Base-by-base conservation (phyloP, 2,113 vertebrate genomes). In the Deroptyus accipitrinus region DNA sequence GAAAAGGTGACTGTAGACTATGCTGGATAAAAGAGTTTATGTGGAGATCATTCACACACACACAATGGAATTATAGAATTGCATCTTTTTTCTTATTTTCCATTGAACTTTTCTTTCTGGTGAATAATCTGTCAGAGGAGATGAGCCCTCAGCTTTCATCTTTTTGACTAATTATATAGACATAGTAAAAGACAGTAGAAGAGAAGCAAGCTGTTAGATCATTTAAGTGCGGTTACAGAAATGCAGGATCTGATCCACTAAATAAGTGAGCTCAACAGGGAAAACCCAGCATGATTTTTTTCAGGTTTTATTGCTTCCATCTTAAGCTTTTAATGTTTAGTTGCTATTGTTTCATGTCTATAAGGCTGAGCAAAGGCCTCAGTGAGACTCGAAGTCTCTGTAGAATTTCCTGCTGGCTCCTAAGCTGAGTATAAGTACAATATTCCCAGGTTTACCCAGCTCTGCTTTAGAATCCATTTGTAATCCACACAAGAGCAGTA, bases 401-500 rank as follows among this genome's bases (percentile, higher is more conserved):
- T 62, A 91, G 95, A 77, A 88, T 94, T 96, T 92, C 67, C 80
- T 89, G 82, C 91, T 95, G 94, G 92, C 61, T 97, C 37, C 67
- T 94, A 96, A 94, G 81, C 92, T 77, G 80, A 81, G n/a, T 64
- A 59, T 81, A 94, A 97, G 17, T 68, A 86, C 68, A 91, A 51
- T 92, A 96, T 92, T 97, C 92, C 80, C 89, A 94, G 80, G 55
- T 17, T 95, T 96, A 96, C 55, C 73, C 80, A 85, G 92, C 94
- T 94, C 92, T 83, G 86, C 37, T 94, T 97, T 78, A 90, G 92
- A 94, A 96, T 72, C 67, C 64, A 76, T 97, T 97, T 96, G 85
- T 96, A 97, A 97, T 97, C 84, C 95, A 95, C 95, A 94, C 82
- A 96, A 97, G 96, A 97, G 97, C 86, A 96, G 67, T 97, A 96